Evolutionary conservation across 2,888 invertebrate genomes (phyloP), one percentile per base, ranked within the genome.

Genomic region (Drosophila subsilvestris): DNA sequence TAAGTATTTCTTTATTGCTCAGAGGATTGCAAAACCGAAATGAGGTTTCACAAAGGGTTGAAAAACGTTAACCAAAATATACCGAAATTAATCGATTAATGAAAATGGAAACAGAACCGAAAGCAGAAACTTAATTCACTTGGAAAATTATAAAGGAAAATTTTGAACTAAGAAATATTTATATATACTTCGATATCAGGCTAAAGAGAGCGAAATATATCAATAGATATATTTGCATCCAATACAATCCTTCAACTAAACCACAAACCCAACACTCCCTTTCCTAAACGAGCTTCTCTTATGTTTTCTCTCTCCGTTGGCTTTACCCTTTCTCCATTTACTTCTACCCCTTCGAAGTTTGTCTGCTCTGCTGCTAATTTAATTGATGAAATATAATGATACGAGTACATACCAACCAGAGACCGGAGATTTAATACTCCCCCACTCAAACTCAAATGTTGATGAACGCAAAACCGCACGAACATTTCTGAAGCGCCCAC

Each of bases 311-410:
- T 37, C 14, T 37, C 6, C 14, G 6, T 37, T 14, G 14, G 2
- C 2, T 14, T n/a, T 6, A 7, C 7, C n/a, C 14, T 1, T 37
- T n/a, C 14, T 37, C 37, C 37, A 37, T 37, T 37, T n/a, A 5
- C 6, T 37, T 14, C 14, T 6, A 14, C 37, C 37, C 37, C 14
- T 7, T 7, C 6, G 37, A 37, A n/a, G 7, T 7, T 7, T 37
- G 2, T 14, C 14, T 14, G 37, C 14, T n/a, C 14, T 17, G n/a
- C 45, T 32, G 50, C 58, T 72, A 74, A 84, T 80, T 76, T 54
- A 80, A 84, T 84, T 75, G 74, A 74, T 75, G 75, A 63, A 57
- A 62, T 25, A 65, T 73, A 42, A 63, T 75, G 73, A 53, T 48
- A 49, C 22, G 4, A 22, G 22, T 22, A 22, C 22, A 44, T 42